These are phyloP conservation scores for Pseudonaja textilis DNA, from an alignment of 2,113 vertebrate genomes.

Conservation along the genomic window DNA sequence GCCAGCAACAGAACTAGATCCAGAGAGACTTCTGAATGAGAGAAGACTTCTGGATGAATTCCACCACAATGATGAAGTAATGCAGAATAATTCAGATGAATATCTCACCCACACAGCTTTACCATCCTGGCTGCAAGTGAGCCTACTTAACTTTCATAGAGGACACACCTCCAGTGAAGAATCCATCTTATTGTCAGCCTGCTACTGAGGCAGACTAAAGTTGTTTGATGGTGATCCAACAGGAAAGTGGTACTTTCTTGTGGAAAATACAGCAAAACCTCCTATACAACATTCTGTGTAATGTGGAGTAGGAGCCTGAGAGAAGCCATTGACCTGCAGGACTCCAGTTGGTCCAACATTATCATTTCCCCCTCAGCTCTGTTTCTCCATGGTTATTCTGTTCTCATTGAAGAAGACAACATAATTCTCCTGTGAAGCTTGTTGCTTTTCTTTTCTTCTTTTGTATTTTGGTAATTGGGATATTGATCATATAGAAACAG, in stretches of 20 bases:
- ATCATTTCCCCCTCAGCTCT: not conserved
- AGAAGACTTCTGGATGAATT: not conserved
- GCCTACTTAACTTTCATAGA: not conserved
- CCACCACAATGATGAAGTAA: not conserved
- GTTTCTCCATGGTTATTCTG: not conserved
- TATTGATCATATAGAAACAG: not conserved
- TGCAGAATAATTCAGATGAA: not conserved
- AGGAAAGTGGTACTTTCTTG: not conserved
- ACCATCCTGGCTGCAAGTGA: not conserved
- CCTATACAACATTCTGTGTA: not conserved
- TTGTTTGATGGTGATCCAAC: not conserved
- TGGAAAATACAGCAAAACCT: not conserved
- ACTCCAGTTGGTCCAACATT: not conserved
- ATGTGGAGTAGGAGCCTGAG: not conserved
- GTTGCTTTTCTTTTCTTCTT: not conserved
- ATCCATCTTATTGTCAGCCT: not conserved
- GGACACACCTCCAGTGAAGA: not conserved
- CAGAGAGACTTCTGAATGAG: not conserved
- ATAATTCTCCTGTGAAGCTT: not conserved
- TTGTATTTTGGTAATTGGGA: not conserved
- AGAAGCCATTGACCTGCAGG: not conserved
- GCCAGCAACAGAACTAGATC: not conserved
- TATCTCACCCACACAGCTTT: not conserved
- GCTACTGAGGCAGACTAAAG: not conserved
- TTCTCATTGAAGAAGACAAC: not conserved